These are phyloP conservation scores for Pocillopora damicornis DNA, from an alignment of 64 coral and sea anemone genomes.

Conservation along the genomic window DNA sequence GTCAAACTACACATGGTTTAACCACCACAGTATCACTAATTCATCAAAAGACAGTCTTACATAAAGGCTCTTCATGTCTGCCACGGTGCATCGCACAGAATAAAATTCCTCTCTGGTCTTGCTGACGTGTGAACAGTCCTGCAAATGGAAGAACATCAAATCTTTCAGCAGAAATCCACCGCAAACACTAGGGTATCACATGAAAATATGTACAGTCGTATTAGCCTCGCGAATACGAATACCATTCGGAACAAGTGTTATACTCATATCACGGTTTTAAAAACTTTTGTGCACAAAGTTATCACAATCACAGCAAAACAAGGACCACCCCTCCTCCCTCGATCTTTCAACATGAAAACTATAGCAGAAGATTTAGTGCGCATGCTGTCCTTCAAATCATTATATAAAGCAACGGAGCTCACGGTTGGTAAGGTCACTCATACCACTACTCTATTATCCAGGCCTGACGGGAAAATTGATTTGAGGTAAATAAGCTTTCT, in stretches of 20 bases:
- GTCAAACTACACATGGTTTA: too few relatives aligned
- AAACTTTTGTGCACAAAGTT: too few relatives aligned
- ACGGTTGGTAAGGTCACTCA: not conserved
- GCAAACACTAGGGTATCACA: not conserved
- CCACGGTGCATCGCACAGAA: constrained; percentile 93
- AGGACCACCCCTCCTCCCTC: too few relatives aligned
- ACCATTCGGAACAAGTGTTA: too few relatives aligned
- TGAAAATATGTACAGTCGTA: too few relatives aligned
- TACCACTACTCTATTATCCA: not conserved
- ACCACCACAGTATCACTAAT: not conserved
- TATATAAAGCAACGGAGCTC: not conserved
- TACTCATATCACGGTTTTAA: too few relatives aligned
- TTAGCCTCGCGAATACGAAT: too few relatives aligned
- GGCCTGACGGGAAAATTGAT: not conserved
- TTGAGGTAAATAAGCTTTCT: not conserved
- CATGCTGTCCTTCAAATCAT: too few relatives aligned
- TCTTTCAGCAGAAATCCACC: not conserved
- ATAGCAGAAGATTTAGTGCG: too few relatives aligned
- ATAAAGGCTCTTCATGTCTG: constrained; percentile 98
- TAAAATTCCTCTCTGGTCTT: constrained; percentile 98
- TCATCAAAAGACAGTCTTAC: constrained; percentile 43
- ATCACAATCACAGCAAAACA: too few relatives aligned
- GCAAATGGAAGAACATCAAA: not conserved
- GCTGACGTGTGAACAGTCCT: constrained; percentile 97
- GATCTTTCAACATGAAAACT: too few relatives aligned